phyloP scores from a whole-genome alignment of 2,797 vertebrate genomes.

The Mormyrops boulengeri region DNA sequence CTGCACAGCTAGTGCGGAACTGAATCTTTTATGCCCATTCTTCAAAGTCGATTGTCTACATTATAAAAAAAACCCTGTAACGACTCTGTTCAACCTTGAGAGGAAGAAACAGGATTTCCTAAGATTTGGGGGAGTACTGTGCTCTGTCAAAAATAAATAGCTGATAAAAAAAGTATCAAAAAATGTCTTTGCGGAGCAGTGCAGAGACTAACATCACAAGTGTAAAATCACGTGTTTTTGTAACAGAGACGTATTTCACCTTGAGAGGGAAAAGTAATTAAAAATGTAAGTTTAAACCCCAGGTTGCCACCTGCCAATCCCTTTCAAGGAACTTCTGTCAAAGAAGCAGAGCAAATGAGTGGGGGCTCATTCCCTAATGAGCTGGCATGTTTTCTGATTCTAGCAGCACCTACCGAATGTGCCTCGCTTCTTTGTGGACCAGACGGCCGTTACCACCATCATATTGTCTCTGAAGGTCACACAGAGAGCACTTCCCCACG shows the following conservation, averaged over 20 bases:
- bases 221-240: neutral
- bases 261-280: neutral
- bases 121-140: neutral
- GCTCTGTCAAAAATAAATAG: neutral
- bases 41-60: neutral
- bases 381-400: neutral
- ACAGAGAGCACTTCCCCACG: neutral
- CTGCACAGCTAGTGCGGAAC: neutral
- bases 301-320: constrained; percentile 2
- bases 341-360: neutral
- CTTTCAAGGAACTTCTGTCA: neutral
- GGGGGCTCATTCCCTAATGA: neutral
- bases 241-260: neutral
- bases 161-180: neutral
- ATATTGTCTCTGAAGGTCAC: neutral
- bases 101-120: neutral
- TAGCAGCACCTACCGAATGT: neutral
- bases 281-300: neutral
- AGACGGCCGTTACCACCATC: neutral
- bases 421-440: neutral
- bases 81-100: neutral
- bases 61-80: neutral
- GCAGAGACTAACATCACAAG: neutral
- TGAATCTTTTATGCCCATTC: neutral
- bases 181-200: neutral